These are phyloP conservation scores for Tryphoninae sp. DNA, from an alignment of 2,888 invertebrate genomes.

Conservation along the genomic window DNA sequence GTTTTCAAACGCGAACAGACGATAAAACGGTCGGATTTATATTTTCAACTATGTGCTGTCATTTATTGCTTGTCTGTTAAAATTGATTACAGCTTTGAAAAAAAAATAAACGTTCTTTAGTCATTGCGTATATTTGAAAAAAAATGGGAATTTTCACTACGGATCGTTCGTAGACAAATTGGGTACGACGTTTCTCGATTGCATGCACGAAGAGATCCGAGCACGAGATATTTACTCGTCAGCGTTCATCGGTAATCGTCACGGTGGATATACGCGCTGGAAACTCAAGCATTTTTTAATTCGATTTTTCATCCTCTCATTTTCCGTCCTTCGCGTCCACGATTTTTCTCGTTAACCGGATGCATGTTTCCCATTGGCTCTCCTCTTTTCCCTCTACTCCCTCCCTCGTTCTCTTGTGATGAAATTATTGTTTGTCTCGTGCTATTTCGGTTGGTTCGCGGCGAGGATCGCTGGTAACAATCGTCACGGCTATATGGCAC, in stretches of 20 bases:
- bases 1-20: background rate
- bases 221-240: background rate
- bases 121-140: background rate
- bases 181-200: background rate
- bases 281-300: background rate
- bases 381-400: constrained; percentile 19
- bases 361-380: constrained; percentile 37
- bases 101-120: too few species aligned
- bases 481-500: constrained; percentile 9
- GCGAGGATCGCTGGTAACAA: background rate
- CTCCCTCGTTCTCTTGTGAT: constrained; percentile 3
- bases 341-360: constrained; percentile 36
- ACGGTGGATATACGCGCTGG: background rate
- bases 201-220: background rate
- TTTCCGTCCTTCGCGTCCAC: constrained; percentile 16
- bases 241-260: background rate
- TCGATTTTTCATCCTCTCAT: constrained; percentile 22
- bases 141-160: background rate
- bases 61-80: background rate
- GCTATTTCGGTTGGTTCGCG: background rate
- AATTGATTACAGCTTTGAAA: too few species aligned
- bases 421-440: background rate
- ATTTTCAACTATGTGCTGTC: background rate
- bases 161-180: background rate
- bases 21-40: too few species aligned